Evolutionary conservation across 1,140 invertebrate genomes (phyloP).

Genomic region (Scaptomyza graminum): DNA sequence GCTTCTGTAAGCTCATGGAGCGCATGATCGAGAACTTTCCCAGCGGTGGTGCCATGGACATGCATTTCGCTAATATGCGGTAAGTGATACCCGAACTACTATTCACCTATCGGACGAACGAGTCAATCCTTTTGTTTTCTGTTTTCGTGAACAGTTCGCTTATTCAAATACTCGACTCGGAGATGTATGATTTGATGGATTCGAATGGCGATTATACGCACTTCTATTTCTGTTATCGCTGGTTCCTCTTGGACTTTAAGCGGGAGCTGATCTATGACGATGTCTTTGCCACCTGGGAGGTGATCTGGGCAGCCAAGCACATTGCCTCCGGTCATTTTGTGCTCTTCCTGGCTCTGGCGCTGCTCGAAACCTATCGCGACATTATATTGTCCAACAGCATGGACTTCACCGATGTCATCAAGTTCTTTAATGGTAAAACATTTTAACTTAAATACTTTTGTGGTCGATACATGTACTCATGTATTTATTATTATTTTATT

Average conservation of each 20-base stretch:
- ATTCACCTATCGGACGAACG: too few relatives aligned
- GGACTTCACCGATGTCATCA: slow-evolving; percentile 99
- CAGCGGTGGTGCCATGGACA: slow-evolving; percentile 96
- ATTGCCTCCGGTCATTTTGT: slow-evolving; percentile 95
- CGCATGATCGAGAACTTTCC: slow-evolving; percentile 96
- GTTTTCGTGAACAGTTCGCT: slow-evolving; percentile 85
- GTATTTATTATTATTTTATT: slow-evolving; percentile 21
- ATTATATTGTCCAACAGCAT: slow-evolving; percentile 97
- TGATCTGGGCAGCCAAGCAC: slow-evolving; percentile 96
- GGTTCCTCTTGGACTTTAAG: slow-evolving; percentile 91
- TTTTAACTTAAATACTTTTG: too few relatives aligned
- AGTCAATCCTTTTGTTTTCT: slow-evolving; percentile 7
- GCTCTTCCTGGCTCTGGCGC: slow-evolving; percentile 95
- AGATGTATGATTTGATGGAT: slow-evolving; percentile 97
- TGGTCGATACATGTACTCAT: background rate
- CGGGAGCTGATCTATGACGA: slow-evolving; percentile 95
- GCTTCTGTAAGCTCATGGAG: slow-evolving; percentile 95
- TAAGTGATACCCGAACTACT: slow-evolving; percentile 59
- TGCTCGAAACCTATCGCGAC: slow-evolving; percentile 96
- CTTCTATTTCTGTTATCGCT: slow-evolving; percentile 98
- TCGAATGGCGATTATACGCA: slow-evolving; percentile 97
- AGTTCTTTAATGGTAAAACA: slow-evolving; percentile 95
- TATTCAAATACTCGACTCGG: slow-evolving; percentile 95
- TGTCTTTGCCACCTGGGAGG: slow-evolving; percentile 97
- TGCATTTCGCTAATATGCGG: slow-evolving; percentile 97